phyloP scores from a whole-genome alignment of 35 echinoderm and acorn worm genomes.

The Apostichopus japonicus region DNA sequence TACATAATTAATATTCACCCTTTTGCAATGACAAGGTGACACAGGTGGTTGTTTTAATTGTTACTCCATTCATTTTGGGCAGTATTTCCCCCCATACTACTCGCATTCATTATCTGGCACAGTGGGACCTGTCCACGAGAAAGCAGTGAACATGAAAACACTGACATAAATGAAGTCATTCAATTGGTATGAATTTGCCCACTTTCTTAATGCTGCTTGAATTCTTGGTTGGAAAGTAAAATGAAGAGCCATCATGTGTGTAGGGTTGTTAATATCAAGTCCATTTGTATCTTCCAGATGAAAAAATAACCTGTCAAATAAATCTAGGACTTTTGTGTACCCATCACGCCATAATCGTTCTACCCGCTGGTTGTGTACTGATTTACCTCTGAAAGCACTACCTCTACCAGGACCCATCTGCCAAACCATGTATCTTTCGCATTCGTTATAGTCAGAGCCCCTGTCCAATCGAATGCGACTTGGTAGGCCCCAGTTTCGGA shows the following conservation, averaged over 20 bases:
- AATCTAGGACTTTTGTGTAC: conserved; percentile 22
- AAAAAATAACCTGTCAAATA: conserved; percentile 5
- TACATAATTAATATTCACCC: no score
- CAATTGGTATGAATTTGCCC: background rate
- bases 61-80: no score
- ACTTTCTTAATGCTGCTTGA: background rate
- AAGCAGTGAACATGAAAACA: no score
- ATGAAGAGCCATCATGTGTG: conserved; percentile 30
- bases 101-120: no score
- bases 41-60: no score
- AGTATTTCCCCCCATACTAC: no score
- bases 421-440: conserved; percentile 48
- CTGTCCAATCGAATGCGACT: conserved; percentile 39
- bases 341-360: conserved; percentile 50
- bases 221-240: conserved; percentile 41
- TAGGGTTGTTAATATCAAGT: conserved; percentile 2
- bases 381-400: conserved; percentile 33
- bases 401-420: conserved; percentile 35
- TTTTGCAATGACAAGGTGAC: no score
- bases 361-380: conserved; percentile 47
- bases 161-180: no score
- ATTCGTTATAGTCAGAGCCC: conserved; percentile 50
- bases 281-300: conserved; percentile 9
- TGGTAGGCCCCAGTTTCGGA: conserved; percentile 30
- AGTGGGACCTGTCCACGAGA: no score